These are phyloP conservation scores for Ramphastos sulfuratus DNA, from an alignment of 2,113 vertebrate species.

Conservation along the genomic window DNA sequence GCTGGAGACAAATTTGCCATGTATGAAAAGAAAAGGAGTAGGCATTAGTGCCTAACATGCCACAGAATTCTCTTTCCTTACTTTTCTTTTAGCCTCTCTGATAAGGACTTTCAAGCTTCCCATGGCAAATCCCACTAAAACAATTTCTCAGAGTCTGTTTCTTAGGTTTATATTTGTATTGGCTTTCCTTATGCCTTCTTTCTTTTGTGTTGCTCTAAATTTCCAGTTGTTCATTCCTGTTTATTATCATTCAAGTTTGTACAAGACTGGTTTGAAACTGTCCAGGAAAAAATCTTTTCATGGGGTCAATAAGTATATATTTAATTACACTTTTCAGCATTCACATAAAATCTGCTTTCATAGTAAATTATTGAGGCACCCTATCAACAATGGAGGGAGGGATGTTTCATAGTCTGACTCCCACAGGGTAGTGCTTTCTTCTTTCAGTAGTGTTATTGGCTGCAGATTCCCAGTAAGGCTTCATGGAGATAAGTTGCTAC, in stretches of 20 bases:
- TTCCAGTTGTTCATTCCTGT: neutral
- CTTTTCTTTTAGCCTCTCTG: neutral
- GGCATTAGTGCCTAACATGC: neutral
- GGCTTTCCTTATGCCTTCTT: neutral
- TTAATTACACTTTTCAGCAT: neutral
- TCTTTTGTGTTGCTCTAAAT: neutral
- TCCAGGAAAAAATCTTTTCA: neutral
- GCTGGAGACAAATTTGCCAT: constrained; percentile 28
- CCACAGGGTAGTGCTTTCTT: neutral
- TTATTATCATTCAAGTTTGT: neutral
- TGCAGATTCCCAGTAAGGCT: neutral
- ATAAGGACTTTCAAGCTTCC: neutral
- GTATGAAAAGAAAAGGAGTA: neutral
- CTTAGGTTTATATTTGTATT: neutral
- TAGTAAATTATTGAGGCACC: neutral
- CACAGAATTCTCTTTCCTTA: neutral
- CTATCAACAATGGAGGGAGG: neutral
- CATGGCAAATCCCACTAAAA: neutral
- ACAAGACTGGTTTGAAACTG: neutral
- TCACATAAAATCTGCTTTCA: neutral
- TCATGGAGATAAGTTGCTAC: neutral
- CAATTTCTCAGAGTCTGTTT: neutral
- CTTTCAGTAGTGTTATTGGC: neutral
- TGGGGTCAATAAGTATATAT: accelerated
- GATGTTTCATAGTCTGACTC: neutral